Evolutionary conservation across 1,140 invertebrate species (phyloP).

Genomic region (Anastrepha ludens): DNA sequence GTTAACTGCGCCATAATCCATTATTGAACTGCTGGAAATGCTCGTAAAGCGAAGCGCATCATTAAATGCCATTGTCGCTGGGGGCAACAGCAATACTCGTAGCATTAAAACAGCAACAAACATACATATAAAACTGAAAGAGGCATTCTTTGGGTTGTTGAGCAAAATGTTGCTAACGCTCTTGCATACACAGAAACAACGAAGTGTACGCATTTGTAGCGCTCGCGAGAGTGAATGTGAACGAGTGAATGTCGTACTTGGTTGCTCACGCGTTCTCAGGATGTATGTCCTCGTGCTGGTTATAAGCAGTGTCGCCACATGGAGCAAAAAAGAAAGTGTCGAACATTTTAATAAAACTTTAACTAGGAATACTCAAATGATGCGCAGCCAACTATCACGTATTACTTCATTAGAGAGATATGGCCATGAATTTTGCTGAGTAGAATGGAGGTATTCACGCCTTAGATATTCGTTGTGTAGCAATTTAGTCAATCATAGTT

Average conservation of each 20-base stretch:
- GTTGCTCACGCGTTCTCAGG: background rate
- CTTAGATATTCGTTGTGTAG: too few species aligned
- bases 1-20: constrained; percentile 47
- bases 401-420: too few species aligned
- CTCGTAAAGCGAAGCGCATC: constrained; percentile 41
- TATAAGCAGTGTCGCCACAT: background rate
- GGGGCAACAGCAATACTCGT: background rate
- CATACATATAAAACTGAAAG: background rate
- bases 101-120: background rate
- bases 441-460: too few species aligned
- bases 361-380: too few species aligned
- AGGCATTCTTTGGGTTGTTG: background rate
- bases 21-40: constrained; percentile 44
- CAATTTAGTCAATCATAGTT: too few species aligned
- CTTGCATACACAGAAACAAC: background rate
- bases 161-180: constrained; percentile 10
- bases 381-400: too few species aligned
- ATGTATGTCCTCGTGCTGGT: background rate
- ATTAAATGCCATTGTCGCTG: constrained; percentile 37
- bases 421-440: too few species aligned
- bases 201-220: background rate
- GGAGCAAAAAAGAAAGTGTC: background rate
- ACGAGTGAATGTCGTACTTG: background rate
- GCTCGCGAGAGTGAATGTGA: background rate
- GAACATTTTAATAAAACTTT: too few species aligned